Conservation (phyloP, 23 tunicate species). For the Aplidium turbinatum region DNA sequence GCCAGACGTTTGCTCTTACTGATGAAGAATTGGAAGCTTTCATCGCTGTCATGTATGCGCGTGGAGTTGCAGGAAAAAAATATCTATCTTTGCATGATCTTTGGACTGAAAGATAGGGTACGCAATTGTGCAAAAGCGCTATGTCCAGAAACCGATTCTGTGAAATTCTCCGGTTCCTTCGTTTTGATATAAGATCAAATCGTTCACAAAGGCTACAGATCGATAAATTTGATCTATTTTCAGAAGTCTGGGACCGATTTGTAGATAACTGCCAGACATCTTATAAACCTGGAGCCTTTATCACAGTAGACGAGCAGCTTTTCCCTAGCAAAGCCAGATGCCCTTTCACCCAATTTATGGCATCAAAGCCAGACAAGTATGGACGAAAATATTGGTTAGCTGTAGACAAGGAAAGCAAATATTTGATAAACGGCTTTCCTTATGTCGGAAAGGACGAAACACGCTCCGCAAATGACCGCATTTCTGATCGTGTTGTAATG, state of each 20-base stretch:
- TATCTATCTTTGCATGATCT: constrained; percentile 27
- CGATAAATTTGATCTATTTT: constrained; percentile 34
- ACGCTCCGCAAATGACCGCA: constrained; percentile 30
- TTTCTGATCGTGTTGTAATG: too few species aligned
- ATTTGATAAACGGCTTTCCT: constrained; percentile 35
- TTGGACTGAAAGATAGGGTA: constrained; percentile 40
- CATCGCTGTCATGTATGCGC: constrained; percentile 28
- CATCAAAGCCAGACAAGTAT: constrained; percentile 36
- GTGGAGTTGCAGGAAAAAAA: constrained; percentile 21
- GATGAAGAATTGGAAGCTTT: constrained; percentile 40
- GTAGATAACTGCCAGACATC: constrained; percentile 20
- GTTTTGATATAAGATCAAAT: constrained; percentile 37
- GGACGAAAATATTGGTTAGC: constrained; percentile 45
- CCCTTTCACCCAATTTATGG: constrained; percentile 32
- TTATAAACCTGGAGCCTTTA: constrained; percentile 40
- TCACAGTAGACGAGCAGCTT: constrained; percentile 42
- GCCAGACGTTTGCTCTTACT: constrained; percentile 32
- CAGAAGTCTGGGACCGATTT: constrained; percentile 20
- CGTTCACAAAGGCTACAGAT: constrained; percentile 28
- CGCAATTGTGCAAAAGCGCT: constrained; percentile 30
- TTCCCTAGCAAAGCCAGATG: constrained; percentile 35
- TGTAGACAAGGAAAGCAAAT: constrained; percentile 28
- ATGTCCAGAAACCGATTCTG: constrained; percentile 41
- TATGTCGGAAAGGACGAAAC: constrained; percentile 30
- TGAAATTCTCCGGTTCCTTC: constrained; percentile 41